phyloP scores from a whole-genome alignment of 1,140 invertebrate genomes.

The Carposina sasakii region DNA sequence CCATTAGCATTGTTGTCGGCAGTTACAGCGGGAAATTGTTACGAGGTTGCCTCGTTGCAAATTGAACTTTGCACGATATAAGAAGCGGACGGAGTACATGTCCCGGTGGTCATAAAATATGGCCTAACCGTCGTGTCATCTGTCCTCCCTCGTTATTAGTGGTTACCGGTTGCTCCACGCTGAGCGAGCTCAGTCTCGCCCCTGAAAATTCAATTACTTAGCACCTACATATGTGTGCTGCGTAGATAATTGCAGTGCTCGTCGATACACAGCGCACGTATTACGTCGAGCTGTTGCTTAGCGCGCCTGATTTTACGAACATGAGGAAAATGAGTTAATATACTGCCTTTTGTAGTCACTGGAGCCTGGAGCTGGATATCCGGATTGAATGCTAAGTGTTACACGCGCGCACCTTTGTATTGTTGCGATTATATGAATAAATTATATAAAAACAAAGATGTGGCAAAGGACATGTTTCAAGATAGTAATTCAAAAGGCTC shows the following conservation, averaged over 20 bases:
- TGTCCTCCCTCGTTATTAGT: slow-evolving; percentile 41
- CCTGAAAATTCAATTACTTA: slow-evolving; percentile 58
- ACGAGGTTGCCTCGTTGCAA: slow-evolving; percentile 23
- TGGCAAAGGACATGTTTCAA: too few relatives aligned
- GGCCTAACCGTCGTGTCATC: slow-evolving; percentile 37
- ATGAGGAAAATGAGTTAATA: too few relatives aligned
- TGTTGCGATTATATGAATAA: too few relatives aligned
- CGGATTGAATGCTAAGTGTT: too few relatives aligned
- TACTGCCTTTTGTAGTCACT: too few relatives aligned
- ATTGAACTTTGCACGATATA: slow-evolving; percentile 28
- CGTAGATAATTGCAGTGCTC: slow-evolving; percentile 24
- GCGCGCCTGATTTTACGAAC: too few relatives aligned
- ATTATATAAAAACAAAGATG: too few relatives aligned
- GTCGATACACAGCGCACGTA: slow-evolving; percentile 30
- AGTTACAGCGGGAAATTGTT: slow-evolving; percentile 17
- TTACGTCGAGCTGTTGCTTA: not conserved
- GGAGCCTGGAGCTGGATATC: too few relatives aligned
- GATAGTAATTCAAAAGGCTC: too few relatives aligned
- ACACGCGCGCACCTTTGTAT: too few relatives aligned
- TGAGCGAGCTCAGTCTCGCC: slow-evolving; percentile 31
- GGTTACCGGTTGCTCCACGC: slow-evolving; percentile 23
- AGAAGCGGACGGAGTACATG: slow-evolving; percentile 14
- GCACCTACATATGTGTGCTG: slow-evolving; percentile 33
- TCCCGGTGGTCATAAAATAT: slow-evolving; percentile 38
- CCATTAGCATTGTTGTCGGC: slow-evolving; percentile 10